Evolutionary conservation across 2,113 vertebrate species (phyloP).

Genomic region (Anarhynchus alexandrinus): DNA sequence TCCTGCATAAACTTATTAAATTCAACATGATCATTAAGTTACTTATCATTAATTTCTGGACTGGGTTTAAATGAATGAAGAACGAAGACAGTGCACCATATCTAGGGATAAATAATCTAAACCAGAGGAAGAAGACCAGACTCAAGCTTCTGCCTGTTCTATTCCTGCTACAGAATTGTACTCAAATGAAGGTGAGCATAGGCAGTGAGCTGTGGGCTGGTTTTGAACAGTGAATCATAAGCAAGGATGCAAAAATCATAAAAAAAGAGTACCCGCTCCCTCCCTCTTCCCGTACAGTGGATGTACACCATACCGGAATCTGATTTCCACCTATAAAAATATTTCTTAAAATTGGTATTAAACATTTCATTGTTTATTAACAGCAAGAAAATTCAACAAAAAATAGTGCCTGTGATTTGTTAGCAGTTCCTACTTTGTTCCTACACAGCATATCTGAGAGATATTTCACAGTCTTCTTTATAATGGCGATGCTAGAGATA

Average conservation of each 20-base stretch:
- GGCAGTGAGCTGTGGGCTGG: neutral
- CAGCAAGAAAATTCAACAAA: neutral
- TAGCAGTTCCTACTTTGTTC: neutral
- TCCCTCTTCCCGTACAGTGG: neutral
- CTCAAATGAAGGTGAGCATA: neutral
- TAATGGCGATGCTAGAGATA: constrained; percentile 48
- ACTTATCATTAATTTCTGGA: neutral
- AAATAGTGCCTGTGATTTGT: neutral
- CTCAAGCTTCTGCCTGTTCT: neutral
- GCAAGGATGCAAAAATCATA: neutral
- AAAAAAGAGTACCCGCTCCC: neutral
- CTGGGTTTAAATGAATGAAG: neutral
- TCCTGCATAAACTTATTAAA: neutral
- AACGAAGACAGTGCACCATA: neutral
- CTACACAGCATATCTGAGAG: neutral
- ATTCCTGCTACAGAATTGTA: neutral
- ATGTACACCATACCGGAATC: neutral
- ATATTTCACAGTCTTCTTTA: constrained; percentile 40
- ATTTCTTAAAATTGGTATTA: neutral
- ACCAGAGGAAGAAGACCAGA: neutral
- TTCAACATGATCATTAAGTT: neutral
- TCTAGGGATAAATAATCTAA: neutral
- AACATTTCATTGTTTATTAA: constrained; percentile 29
- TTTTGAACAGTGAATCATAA: neutral
- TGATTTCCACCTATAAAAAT: neutral